Evolutionary conservation across 2,113 vertebrate species (phyloP).

Genomic region (Epinephelus fuscoguttatus): DNA sequence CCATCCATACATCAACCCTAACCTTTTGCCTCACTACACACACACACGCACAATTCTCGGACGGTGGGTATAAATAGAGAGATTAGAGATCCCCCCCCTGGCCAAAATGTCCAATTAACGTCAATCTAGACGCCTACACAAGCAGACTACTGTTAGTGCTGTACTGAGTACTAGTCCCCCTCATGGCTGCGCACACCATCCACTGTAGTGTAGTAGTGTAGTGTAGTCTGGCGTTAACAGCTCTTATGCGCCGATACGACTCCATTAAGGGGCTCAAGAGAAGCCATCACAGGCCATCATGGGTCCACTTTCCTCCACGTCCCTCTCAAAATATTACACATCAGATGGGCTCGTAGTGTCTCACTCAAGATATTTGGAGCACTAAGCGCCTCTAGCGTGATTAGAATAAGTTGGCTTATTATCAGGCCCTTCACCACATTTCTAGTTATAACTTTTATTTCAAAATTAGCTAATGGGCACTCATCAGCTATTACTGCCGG

Average conservation of each 20-base stretch:
- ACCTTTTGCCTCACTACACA: constrained; percentile 20
- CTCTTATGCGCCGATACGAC: constrained; percentile 32
- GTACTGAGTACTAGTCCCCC: constrained; percentile 31
- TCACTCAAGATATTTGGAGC: constrained; percentile 35
- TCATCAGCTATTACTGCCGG: neutral
- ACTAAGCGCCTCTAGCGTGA: constrained; percentile 35
- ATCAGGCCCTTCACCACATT: constrained; percentile 3
- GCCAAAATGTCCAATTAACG: constrained; percentile 74
- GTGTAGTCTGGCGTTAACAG: constrained; percentile 28
- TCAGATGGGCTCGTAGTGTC: constrained; percentile 6
- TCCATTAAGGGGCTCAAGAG: constrained; percentile 57
- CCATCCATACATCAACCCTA: constrained; percentile 42
- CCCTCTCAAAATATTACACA: constrained; percentile 45
- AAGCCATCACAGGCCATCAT: constrained; percentile 45
- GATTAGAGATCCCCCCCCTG: constrained; percentile 41
- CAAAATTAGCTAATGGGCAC: neutral
- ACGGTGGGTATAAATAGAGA: constrained; percentile 58
- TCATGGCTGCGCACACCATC: constrained; percentile 37
- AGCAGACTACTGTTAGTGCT: constrained; percentile 46
- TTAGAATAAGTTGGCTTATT: neutral
- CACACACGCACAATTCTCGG: constrained; percentile 2
- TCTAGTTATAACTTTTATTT: neutral
- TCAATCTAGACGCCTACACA: constrained; percentile 56
- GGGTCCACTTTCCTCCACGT: constrained; percentile 35
- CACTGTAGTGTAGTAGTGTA: constrained; percentile 16